Evolutionary conservation across 1,140 invertebrate genomes (phyloP), one percentile per base, ranked within the genome.

Genomic region (Drosophila carrolli): DNA sequence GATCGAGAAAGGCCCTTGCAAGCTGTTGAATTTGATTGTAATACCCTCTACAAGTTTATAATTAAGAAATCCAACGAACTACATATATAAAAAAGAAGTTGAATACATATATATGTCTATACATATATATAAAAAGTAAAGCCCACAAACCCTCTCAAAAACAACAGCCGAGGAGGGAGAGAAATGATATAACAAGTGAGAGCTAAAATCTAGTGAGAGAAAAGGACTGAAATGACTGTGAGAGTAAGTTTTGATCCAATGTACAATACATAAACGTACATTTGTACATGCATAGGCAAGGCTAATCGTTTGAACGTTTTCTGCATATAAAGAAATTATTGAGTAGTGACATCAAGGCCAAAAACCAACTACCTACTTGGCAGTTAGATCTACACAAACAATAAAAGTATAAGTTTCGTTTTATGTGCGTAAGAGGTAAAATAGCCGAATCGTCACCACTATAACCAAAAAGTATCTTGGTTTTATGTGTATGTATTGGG

Each of bases 401-500:
- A 38, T 38, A 4, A 10, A 38, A 38, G 9, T 38, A 10, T 7
- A 7, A 32, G 6, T 32, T 6, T 8, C 6, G 29, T 6, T 32
- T 32, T 7, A 7, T 32, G 9, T 38, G 11, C 37, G 4, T 38
- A 10, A 38, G 10, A 10, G 10, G 19, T 32, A 32, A 59, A 57
- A 70, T 37, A 56, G 65, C 63, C 27, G 70, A 46, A 46, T 13
- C 6, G 57, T 1, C 63, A 77, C 8, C 43, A 55, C 63, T 56
- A 14, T 23, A 53, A 35, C 23, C 19, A 62, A 73, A 38, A 48
- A 44, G 29, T 51, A 62, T 51, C 43, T 47, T 38, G 35, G 46
- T 5, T n/a, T 16, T 13, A 27, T 48, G 27, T 75, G 27, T 70
- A n/a, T 50, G 62, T 75, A 37, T 58, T 75, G 54, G 53, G 55